A percentile compares a stretch with the other conserved stretches of the same genome.
phyloP scores from a whole-genome alignment of 2,113 vertebrate species.

The Percina caprodes region DNA sequence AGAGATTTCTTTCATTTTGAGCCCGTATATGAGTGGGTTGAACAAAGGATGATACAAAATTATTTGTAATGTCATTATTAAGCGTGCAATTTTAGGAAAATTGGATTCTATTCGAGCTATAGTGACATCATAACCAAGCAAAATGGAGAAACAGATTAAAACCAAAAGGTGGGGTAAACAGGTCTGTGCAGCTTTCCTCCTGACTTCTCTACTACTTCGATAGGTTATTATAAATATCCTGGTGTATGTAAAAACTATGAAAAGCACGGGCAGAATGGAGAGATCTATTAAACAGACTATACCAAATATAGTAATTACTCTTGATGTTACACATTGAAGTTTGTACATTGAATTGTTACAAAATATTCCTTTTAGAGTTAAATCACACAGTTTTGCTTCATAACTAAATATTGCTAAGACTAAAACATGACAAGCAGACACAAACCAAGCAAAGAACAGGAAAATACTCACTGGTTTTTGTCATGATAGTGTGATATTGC shows the following conservation, averaged over 20 bases:
- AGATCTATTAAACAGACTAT: too few relatives aligned
- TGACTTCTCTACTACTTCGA: background rate
- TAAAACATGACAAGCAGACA: too few relatives aligned
- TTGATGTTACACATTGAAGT: too few relatives aligned
- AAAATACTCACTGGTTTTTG: too few relatives aligned
- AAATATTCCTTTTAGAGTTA: too few relatives aligned
- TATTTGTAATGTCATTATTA: conserved; percentile 41
- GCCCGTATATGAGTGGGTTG: conserved; percentile 46
- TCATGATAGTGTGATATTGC: too few relatives aligned
- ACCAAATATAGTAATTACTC: background rate
- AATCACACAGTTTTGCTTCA: too few relatives aligned
- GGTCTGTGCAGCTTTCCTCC: conserved; percentile 40
- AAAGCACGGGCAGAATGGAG: too few relatives aligned
- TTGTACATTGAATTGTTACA: too few relatives aligned
- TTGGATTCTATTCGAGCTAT: background rate
- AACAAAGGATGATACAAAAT: conserved; percentile 40
- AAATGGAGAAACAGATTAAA: conserved; percentile 11
- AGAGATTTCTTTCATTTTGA: conserved; percentile 31
- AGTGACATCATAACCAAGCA: conserved; percentile 8
- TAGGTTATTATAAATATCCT: conserved; percentile 1
- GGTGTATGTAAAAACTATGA: too few relatives aligned
- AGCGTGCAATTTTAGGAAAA: conserved; percentile 20
- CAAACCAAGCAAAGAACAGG: too few relatives aligned
- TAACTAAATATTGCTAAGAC: too few relatives aligned
- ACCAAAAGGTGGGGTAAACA: conserved; percentile 46